Percentiles rank a stretch among this genome's conserved stretches.
Evolutionary conservation across 2,797 vertebrate genomes (phyloP).

Genomic region (Lacerta viridis): DNA sequence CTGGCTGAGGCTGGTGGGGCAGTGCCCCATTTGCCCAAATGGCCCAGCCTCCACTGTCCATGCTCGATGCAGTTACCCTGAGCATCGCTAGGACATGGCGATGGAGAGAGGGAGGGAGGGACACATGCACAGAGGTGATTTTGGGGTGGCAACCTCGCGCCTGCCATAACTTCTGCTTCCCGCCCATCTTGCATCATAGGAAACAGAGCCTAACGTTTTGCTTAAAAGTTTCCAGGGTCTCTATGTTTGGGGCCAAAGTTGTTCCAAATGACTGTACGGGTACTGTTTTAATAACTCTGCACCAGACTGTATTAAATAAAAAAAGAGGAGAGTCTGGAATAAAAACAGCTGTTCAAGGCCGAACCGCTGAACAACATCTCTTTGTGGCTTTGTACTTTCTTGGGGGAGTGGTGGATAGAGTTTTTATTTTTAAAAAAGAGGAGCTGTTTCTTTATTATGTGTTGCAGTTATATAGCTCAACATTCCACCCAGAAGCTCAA

Average conservation of each 20-base stretch:
- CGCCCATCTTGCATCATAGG: not conserved
- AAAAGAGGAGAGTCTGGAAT: not conserved
- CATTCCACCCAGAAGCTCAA: too few species aligned
- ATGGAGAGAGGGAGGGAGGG: not conserved
- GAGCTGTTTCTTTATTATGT: not conserved
- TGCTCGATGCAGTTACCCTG: too few species aligned
- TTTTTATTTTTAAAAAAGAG: not conserved
- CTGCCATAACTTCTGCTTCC: not conserved
- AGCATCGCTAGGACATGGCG: not conserved
- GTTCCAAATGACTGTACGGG: not conserved
- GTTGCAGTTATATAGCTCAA: too few species aligned
- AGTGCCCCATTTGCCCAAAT: too few species aligned
- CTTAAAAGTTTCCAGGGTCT: not conserved
- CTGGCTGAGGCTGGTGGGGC: too few species aligned
- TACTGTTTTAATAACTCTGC: conserved; percentile 38
- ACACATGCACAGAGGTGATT: not conserved
- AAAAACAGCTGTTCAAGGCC: not conserved
- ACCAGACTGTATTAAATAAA: not conserved
- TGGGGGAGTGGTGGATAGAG: too few species aligned
- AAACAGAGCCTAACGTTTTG: not conserved
- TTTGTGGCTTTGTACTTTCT: not conserved
- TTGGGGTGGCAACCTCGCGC: too few species aligned
- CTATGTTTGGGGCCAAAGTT: not conserved
- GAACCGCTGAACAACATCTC: not conserved
- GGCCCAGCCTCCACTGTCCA: too few species aligned